Evolutionary conservation across 2,113 vertebrate genomes (phyloP), one percentile per base, ranked within the genome.

Genomic region (Corythornis vintsioides): DNA sequence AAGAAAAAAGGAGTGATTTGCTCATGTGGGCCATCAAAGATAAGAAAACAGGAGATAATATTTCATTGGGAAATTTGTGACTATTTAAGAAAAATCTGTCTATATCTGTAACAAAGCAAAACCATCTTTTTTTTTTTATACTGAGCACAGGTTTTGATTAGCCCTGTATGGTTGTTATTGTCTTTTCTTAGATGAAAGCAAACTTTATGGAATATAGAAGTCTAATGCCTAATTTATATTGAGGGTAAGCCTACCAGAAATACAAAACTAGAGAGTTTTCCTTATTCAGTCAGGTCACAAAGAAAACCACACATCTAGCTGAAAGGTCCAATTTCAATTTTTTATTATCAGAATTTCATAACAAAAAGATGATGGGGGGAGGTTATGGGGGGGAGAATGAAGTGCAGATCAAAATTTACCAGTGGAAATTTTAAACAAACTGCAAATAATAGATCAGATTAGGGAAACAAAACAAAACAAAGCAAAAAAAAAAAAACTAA

Each of bases 361-460:
- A 76, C 10, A 33, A 93, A 81, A 83, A 78, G 26, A 78, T 35
- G 19, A 2, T 2, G 15, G 21, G 7, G 4, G 1, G 8, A 19
- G 45, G 45, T 55, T 12, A 56, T 57, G 12, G 15, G 19, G 6
- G 3, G 1, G 6, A 9, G 5, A 20, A 7, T 1, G 2, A 17
- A 77, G 11, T 43, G 5, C 42, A 65, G 53, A 90, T 72, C 65
- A 84, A 84, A 88, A 92, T 72, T 92, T 81, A 75, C 35, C 35
- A 86, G 13, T 74, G 50, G 73, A 93, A 93, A 92, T 47, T 57
- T 31, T 17, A 94, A 90, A 82, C 53, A 75, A 92, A 72, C 35
- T 72, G 25, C n/a, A 93, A 78, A 84, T 86, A 88, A 82, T 92
- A 94, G 89, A 94, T 92, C 67, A 91, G 70, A 86, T 86, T n/a